Conservation (phyloP, 2,888 invertebrate genomes). For the Plebejus melissa region DNA sequence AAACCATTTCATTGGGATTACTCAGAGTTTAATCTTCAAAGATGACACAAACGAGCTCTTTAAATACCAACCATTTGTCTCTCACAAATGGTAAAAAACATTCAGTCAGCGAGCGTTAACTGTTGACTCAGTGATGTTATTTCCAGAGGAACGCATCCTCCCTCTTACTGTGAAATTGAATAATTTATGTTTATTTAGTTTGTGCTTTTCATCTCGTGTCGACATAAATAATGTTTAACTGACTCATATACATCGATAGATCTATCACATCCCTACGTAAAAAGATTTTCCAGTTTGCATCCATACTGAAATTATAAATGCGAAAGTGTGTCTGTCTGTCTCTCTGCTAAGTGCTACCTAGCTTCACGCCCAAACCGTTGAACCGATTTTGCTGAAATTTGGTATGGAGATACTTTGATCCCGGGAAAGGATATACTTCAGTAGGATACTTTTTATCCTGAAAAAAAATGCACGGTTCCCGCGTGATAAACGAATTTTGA, state of each 20-base stretch:
- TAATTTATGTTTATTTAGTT: conserved; percentile 26
- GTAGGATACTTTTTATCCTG: no score
- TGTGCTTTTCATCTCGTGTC: conserved; percentile 8
- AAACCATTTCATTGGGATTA: not conserved
- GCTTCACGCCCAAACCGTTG: no score
- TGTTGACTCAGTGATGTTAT: conserved; percentile 32
- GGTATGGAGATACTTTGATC: no score
- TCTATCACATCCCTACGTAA: not conserved
- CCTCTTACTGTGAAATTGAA: conserved; percentile 32
- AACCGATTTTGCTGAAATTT: no score
- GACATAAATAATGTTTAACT: not conserved
- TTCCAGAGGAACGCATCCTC: conserved; percentile 33
- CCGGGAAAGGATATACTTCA: no score
- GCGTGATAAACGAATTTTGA: no score
- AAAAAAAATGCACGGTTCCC: no score
- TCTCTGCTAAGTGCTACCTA: no score
- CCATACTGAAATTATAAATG: no score
- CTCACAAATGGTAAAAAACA: conserved; percentile 11
- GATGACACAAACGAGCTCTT: not conserved
- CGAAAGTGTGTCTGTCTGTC: no score
- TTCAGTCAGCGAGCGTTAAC: conserved; percentile 29
- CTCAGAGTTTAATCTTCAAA: not conserved
- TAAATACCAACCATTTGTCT: conserved; percentile 15
- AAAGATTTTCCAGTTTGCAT: no score
- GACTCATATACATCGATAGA: not conserved